phyloP scores from a whole-genome alignment of 2,888 invertebrate species.

The Lasius platythorax region DNA sequence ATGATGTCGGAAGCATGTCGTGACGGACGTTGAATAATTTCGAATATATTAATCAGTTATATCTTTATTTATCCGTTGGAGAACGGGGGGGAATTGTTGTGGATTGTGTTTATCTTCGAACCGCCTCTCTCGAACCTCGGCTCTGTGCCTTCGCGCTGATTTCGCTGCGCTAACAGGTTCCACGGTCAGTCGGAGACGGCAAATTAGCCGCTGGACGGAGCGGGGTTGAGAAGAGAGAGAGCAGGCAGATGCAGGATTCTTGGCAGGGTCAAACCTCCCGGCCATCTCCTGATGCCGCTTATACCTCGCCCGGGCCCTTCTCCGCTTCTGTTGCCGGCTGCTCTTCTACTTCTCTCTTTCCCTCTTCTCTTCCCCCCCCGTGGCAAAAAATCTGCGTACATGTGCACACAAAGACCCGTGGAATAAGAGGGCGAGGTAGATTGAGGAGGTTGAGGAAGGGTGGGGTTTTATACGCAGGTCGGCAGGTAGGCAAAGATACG shows the following conservation, averaged over 20 bases:
- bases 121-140: conserved; percentile 30
- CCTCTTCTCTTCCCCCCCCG: neutral
- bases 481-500: conserved; percentile 41
- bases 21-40: neutral
- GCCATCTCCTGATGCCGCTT: conserved; percentile 72
- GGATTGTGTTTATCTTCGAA: conserved; percentile 47
- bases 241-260: conserved; percentile 82
- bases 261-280: conserved; percentile 80
- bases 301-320: conserved; percentile 50
- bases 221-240: conserved; percentile 60
- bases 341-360: conserved; percentile 17
- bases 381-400: conserved; percentile 68
- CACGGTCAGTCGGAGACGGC: conserved; percentile 71
- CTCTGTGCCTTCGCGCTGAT: conserved; percentile 41
- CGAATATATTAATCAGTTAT: conserved; percentile 38
- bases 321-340: conserved; percentile 49
- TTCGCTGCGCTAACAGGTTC: conserved; percentile 57
- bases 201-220: conserved; percentile 75
- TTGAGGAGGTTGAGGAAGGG: conserved; percentile 26
- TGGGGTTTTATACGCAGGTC: conserved; percentile 38
- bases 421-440: conserved; percentile 47
- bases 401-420: conserved; percentile 58
- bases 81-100: neutral
- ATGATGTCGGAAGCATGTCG: neutral
- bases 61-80: conserved; percentile 3